Percentiles rank a stretch among this genome's conserved stretches.
Evolutionary conservation across 2,797 vertebrate genomes (phyloP).

Genomic region (Anguilla anguilla): DNA sequence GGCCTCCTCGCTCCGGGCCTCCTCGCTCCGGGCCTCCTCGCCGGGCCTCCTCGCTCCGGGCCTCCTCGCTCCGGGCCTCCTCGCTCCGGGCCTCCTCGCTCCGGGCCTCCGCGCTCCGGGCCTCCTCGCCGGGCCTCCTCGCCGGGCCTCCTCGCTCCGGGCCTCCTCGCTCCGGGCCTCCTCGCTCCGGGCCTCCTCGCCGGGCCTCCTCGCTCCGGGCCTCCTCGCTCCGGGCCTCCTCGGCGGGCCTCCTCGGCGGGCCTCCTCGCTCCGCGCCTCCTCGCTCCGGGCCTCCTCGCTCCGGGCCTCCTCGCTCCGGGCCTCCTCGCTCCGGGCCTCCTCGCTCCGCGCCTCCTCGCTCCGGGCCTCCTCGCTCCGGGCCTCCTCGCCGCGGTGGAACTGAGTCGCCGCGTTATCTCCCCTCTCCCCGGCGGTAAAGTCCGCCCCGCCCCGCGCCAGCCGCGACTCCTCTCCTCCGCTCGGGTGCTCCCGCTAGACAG

Average conservation of each 20-base stretch:
- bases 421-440: conserved; percentile 64
- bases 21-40: conserved; percentile 50
- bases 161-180: conserved; percentile 53
- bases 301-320: conserved; percentile 52
- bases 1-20: conserved; percentile 54
- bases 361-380: conserved; percentile 38
- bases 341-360: too few relatives aligned
- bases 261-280: conserved; percentile 50
- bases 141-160: too few relatives aligned
- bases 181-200: conserved; percentile 51
- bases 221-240: conserved; percentile 50
- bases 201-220: conserved; percentile 55
- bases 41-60: conserved; percentile 56
- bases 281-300: too few relatives aligned
- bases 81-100: conserved; percentile 51
- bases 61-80: conserved; percentile 54
- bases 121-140: conserved; percentile 57
- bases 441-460: conserved; percentile 20
- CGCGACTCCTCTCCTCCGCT: conserved; percentile 64
- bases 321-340: conserved; percentile 50
- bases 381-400: conserved; percentile 63
- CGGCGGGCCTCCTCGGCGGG: too few relatives aligned
- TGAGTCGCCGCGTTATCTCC: conserved; percentile 72
- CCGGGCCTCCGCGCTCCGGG: conserved; percentile 50
- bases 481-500: conserved; percentile 54